Conservation (phyloP, 2,113 vertebrate species). For the Petromus typicus region DNA sequence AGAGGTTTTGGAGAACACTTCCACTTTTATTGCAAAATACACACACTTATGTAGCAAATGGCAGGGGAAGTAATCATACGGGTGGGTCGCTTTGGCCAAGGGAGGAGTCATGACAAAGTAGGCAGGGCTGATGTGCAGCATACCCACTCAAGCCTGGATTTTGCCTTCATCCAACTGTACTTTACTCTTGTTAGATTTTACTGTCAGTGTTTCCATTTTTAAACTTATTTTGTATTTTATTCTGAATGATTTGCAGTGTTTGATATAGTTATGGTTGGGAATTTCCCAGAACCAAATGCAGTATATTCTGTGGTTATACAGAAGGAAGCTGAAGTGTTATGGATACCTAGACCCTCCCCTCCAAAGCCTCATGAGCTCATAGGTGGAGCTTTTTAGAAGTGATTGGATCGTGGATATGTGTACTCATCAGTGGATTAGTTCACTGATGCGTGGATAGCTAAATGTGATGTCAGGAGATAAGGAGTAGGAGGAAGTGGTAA, state of each 20-base stretch:
- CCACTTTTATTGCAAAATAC: too few relatives aligned
- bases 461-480: neutral
- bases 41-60: too few relatives aligned
- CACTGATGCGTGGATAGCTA: neutral
- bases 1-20: too few relatives aligned
- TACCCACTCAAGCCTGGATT: too few relatives aligned
- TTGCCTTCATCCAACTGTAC: too few relatives aligned
- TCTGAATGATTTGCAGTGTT: slow-evolving; percentile 18
- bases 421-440: neutral
- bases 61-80: too few relatives aligned
- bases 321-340: neutral
- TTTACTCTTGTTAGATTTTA: slow-evolving; percentile 9
- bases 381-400: neutral
- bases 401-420: neutral
- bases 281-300: neutral
- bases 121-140: too few relatives aligned
- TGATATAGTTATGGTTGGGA: neutral
- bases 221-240: slow-evolving; percentile 41
- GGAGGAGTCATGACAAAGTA: too few relatives aligned
- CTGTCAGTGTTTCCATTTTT: neutral
- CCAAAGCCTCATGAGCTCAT: neutral
- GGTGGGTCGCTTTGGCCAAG: too few relatives aligned
- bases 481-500: neutral
- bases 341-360: neutral
- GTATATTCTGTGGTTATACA: neutral